Percentiles rank a stretch among this genome's conserved stretches.
phyloP scores from a whole-genome alignment of 2,888 invertebrate genomes.

The Dasypolia templi region DNA sequence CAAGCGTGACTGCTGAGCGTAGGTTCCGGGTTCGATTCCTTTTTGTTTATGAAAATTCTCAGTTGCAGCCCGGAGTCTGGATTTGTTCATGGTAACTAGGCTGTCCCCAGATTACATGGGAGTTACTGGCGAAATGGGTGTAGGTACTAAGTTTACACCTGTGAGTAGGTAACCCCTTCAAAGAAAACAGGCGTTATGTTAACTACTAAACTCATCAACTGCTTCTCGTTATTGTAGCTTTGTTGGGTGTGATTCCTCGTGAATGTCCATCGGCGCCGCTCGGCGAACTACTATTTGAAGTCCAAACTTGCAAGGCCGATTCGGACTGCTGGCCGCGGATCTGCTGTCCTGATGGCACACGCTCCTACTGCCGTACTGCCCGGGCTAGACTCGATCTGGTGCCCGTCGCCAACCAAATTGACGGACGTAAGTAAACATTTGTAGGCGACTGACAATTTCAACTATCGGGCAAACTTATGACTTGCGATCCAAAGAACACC shows the following conservation, averaged over 20 bases:
- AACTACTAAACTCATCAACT: background rate
- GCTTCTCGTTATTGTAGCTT: conserved; percentile 84
- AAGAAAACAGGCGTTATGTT: background rate
- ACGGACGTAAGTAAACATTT: conserved; percentile 89
- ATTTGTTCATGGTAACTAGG: background rate
- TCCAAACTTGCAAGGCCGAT: conserved; percentile 92
- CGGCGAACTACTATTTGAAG: conserved; percentile 93
- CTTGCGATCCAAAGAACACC: background rate
- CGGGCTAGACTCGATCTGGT: conserved; percentile 92
- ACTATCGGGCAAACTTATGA: background rate
- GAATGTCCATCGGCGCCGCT: conserved; percentile 93
- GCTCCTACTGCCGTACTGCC: conserved; percentile 93
- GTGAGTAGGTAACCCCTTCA: background rate
- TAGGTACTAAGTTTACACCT: background rate
- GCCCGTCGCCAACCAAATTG: conserved; percentile 91
- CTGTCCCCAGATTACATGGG: background rate
- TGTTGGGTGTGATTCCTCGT: conserved; percentile 93
- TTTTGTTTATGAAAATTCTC: background rate
- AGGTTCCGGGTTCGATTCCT: background rate
- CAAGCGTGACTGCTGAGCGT: background rate
- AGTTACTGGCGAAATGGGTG: background rate
- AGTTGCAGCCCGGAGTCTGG: background rate
- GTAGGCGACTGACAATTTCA: background rate
- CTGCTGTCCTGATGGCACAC: conserved; percentile 93
- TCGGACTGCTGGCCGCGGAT: conserved; percentile 94